Evolutionary conservation across 2,797 vertebrate genomes (phyloP), one percentile per base, ranked within the genome.

Genomic region (Crenichthys baileyi): DNA sequence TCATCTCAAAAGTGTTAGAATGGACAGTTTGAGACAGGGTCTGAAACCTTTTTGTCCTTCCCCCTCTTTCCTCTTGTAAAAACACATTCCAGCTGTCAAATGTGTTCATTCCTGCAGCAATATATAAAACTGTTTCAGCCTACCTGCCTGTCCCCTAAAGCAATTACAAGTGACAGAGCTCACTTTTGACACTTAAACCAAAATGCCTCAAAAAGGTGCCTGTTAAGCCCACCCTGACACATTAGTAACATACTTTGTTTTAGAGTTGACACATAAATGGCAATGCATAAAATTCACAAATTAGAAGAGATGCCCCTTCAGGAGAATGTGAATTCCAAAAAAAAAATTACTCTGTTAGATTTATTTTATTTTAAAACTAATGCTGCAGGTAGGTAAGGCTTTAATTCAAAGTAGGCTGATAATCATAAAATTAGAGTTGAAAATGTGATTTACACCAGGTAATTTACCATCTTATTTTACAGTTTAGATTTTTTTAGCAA

Each of bases 41-140:
- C 50, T 74, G 24, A 24, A 68, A 63, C 73, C 26, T 3, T 13
- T 48, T 73, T 68, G 56, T 73, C 79, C 22, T 68, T 56, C 7
- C 75, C 26, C 31, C 44, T 18, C 7, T 36, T 29, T 41, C 8
- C 0, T 50, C 2, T 18, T 6, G 65, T 74, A 71, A 83, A 89
- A 87, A 89, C 78, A 91, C 88, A 88, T 89, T 90, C 86, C 89
- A 89, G 85, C 87, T 90, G 91, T 93, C 81, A 56, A 70, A 83
- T 67, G 22, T 12, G 79, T 80, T 93, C 81, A 74, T 81, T 85
- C 87, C 72, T 81, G 85, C 39, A 31, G 75, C 55, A 79, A 75
- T 41, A 44, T 77, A 77, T 78, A 48, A 93, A 92, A 88, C 80
- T 0, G 1, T 81, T 82, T 75, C 51, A 79, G 79, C 90, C 82